phyloP scores from a whole-genome alignment of 1,140 invertebrate genomes.

The Lepidurus packardi region DNA sequence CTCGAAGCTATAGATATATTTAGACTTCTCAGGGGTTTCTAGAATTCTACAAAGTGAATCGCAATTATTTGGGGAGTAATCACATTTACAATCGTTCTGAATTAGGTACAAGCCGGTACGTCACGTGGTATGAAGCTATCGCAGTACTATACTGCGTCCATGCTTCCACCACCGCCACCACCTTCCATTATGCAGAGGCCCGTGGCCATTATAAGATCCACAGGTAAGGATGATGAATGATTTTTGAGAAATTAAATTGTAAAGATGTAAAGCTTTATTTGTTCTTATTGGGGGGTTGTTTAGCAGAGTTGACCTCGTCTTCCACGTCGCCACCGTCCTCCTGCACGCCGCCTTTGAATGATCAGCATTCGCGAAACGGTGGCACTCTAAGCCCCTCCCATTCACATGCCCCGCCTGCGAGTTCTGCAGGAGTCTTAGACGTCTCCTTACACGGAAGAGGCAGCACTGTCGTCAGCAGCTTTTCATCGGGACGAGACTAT shows the following conservation, averaged over 20 bases:
- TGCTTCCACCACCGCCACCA: slow-evolving; percentile 87
- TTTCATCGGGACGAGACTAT: slow-evolving; percentile 61
- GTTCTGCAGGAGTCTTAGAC: slow-evolving; percentile 37
- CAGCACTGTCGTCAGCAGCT: slow-evolving; percentile 51
- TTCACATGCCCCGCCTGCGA: slow-evolving; percentile 42
- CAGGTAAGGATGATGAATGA: slow-evolving; percentile 49
- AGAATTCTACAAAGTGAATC: too few relatives aligned
- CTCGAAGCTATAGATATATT: too few relatives aligned
- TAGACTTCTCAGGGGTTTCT: too few relatives aligned
- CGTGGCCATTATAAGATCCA: slow-evolving; percentile 88
- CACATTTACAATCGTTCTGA: too few relatives aligned
- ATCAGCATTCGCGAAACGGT: slow-evolving; percentile 43
- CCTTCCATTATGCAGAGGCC: slow-evolving; percentile 87
- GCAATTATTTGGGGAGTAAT: too few relatives aligned
- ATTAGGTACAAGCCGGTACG: slow-evolving; percentile 34
- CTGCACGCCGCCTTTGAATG: slow-evolving; percentile 25
- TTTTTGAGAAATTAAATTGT: background rate
- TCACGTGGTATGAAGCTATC: slow-evolving; percentile 54
- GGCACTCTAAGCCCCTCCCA: slow-evolving; percentile 35
- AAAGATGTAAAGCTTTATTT: background rate
- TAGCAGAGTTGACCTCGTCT: slow-evolving; percentile 30
- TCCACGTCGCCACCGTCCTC: slow-evolving; percentile 32
- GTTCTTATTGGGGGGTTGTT: slow-evolving; percentile 21
- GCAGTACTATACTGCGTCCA: slow-evolving; percentile 82
- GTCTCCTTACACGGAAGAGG: slow-evolving; percentile 41